A percentile compares a stretch with the other conserved stretches of the same genome.
Evolutionary conservation across 1,140 invertebrate species (phyloP).

Genomic region (Vanessa atalanta): DNA sequence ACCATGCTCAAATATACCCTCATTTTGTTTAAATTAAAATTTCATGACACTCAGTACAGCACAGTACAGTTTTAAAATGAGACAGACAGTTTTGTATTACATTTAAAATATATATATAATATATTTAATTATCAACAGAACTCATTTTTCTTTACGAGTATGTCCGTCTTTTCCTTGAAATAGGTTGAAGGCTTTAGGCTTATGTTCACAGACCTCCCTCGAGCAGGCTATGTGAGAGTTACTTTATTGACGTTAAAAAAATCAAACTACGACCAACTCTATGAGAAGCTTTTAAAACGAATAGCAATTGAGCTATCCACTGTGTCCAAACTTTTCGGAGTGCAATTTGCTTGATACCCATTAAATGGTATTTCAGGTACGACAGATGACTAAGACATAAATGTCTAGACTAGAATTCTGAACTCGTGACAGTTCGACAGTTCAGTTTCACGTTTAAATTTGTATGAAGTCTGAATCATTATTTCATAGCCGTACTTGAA

Average conservation of each 20-base stretch:
- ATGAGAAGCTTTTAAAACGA: neutral
- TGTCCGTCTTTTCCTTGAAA: no score
- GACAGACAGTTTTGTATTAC: no score
- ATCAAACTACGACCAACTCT: neutral
- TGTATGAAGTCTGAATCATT: neutral
- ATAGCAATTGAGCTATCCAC: slow-evolving; percentile 1
- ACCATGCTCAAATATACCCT: no score
- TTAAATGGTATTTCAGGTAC: slow-evolving; percentile 15
- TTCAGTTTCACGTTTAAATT: slow-evolving; percentile 1
- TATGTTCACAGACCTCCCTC: no score
- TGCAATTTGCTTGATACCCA: slow-evolving; percentile 12
- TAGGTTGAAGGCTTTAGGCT: no score
- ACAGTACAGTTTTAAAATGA: no score
- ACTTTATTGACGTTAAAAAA: neutral
- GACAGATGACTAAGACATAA: slow-evolving; percentile 12
- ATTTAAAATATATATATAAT: no score
- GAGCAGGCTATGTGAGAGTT: no score
- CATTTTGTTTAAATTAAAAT: no score
- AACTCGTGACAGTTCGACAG: slow-evolving; percentile 5
- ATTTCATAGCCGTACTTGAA: neutral
- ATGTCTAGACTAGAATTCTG: slow-evolving; percentile 7
- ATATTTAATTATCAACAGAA: no score
- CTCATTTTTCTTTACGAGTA: no score
- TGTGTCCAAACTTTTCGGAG: slow-evolving; percentile 9
- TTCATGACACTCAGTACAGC: no score